A percentile compares a stretch with the other conserved stretches of the same genome.
These are phyloP conservation scores for Euphydryas editha DNA, from an alignment of 2,888 invertebrate genomes.

Conservation along the genomic window DNA sequence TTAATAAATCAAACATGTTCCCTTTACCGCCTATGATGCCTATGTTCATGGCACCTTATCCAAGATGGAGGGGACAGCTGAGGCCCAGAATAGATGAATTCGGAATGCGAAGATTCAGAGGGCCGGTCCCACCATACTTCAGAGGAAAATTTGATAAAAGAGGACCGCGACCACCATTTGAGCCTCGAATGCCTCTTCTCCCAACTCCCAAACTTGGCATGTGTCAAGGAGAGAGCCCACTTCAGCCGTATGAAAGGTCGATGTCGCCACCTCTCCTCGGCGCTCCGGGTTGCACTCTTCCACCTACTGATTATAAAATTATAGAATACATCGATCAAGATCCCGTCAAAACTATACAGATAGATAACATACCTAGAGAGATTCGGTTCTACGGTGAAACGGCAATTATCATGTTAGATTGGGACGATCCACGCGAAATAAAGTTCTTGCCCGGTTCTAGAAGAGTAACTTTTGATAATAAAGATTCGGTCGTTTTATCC, in stretches of 20 bases:
- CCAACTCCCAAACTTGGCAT: conserved; percentile 69
- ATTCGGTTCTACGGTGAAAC: conserved; percentile 94
- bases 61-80: conserved; percentile 65
- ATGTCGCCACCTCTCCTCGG: conserved; percentile 70
- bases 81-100: conserved; percentile 67
- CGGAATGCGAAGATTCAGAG: conserved; percentile 65
- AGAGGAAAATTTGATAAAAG: conserved; percentile 68
- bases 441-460: conserved; percentile 92
- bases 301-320: conserved; percentile 66
- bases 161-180: conserved; percentile 58
- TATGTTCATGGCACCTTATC: conserved; percentile 51
- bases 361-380: conserved; percentile 91
- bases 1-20: conserved; percentile 48
- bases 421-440: conserved; percentile 93
- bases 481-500: conserved; percentile 85
- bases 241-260: conserved; percentile 64
- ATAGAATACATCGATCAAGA: conserved; percentile 82
- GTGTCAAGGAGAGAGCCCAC: conserved; percentile 67
- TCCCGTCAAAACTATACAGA: conserved; percentile 90
- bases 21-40: conserved; percentile 66
- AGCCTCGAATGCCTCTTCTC: conserved; percentile 58
- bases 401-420: conserved; percentile 92
- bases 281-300: conserved; percentile 63
- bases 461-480: conserved; percentile 89
- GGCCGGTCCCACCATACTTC: conserved; percentile 60